phyloP scores from a whole-genome alignment of 2,888 invertebrate species.

The Anarsia innoxiella region DNA sequence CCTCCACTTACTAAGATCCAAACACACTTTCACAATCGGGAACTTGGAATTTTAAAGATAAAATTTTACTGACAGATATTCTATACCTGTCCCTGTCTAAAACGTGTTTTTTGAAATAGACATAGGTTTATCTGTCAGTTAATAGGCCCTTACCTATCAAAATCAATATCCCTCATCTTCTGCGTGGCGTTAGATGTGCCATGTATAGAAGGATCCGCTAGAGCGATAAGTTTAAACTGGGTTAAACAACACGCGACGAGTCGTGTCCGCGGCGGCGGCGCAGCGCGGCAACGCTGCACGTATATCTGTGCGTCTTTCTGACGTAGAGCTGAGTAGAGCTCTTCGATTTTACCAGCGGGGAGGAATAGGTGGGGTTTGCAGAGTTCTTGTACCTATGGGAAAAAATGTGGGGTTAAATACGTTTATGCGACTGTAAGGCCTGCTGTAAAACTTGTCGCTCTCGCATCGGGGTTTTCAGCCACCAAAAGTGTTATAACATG shows the following conservation, averaged over 20 bases:
- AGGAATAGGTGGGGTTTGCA: slow-evolving; percentile 88
- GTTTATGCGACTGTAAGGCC: too few species aligned
- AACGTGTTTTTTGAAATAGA: background rate
- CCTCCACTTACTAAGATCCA: too few species aligned
- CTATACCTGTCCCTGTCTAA: too few species aligned
- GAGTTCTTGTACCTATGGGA: slow-evolving; percentile 76
- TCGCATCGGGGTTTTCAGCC: too few species aligned
- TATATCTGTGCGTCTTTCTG: slow-evolving; percentile 97
- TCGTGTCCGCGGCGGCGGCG: slow-evolving; percentile 78
- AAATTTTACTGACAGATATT: too few species aligned
- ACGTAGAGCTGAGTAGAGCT: slow-evolving; percentile 88
- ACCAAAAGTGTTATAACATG: too few species aligned
- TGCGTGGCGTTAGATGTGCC: slow-evolving; percentile 84
- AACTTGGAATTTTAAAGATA: too few species aligned
- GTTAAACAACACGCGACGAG: slow-evolving; percentile 92
- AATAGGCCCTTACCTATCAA: slow-evolving; percentile 78
- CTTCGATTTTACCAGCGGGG: slow-evolving; percentile 91
- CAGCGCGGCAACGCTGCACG: slow-evolving; percentile 81
- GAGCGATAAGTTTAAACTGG: slow-evolving; percentile 77
- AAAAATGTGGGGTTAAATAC: background rate
- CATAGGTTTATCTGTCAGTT: too few species aligned
- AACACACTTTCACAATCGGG: too few species aligned
- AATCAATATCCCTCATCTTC: slow-evolving; percentile 87
- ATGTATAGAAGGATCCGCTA: slow-evolving; percentile 92
- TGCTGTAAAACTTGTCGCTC: too few species aligned